Conservation (phyloP, 2,113 vertebrate genomes). For the Polyodon spathula region DNA sequence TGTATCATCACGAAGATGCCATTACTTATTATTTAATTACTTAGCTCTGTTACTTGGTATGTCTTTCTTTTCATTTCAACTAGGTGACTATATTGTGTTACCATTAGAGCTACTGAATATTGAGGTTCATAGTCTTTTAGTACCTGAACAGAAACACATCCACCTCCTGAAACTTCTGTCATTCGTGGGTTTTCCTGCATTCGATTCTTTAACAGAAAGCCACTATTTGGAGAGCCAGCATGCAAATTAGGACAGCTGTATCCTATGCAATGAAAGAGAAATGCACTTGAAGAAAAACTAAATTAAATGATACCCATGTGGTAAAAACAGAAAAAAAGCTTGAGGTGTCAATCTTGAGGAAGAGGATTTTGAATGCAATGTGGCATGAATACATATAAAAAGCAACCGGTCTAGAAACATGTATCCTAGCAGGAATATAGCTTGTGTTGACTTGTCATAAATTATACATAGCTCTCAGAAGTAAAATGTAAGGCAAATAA, state of each 20-base stretch:
- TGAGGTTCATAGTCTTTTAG: neutral
- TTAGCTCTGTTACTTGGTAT: too few relatives aligned
- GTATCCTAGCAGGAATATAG: too few relatives aligned
- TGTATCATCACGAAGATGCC: too few relatives aligned
- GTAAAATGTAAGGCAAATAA: too few relatives aligned
- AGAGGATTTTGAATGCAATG: too few relatives aligned
- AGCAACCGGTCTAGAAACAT: too few relatives aligned
- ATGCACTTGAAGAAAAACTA: slow-evolving; percentile 6
- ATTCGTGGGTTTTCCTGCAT: slow-evolving; percentile 15
- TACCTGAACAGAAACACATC: slow-evolving; percentile 1
- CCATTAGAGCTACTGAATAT: neutral
- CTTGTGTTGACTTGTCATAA: too few relatives aligned
- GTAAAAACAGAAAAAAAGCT: neutral
- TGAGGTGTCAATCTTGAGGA: neutral
- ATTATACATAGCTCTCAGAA: too few relatives aligned
- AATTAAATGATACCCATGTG: neutral
- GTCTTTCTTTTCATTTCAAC: too few relatives aligned
- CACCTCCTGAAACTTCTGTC: slow-evolving; percentile 4
- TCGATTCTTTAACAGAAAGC: slow-evolving; percentile 24
- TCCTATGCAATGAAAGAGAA: slow-evolving; percentile 40
- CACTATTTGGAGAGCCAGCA: slow-evolving; percentile 28
- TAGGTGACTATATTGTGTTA: too few relatives aligned
- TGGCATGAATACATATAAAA: too few relatives aligned
- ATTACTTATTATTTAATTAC: too few relatives aligned
- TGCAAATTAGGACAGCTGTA: slow-evolving; percentile 45